These are phyloP conservation scores for Thryonomys swinderianus DNA, from an alignment of 2,113 vertebrate species.

Conservation along the genomic window DNA sequence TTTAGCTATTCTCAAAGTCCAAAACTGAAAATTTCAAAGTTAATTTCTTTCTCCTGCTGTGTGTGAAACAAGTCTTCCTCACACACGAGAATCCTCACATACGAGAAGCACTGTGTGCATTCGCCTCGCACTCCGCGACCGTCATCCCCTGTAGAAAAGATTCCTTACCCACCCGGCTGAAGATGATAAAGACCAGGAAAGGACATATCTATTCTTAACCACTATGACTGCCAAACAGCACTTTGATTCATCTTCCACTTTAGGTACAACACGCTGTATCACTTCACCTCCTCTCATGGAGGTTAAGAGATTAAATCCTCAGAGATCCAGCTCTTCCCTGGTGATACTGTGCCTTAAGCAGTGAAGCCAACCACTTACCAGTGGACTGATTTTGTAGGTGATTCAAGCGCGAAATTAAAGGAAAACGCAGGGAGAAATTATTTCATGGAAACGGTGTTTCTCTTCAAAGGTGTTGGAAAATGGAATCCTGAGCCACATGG, in stretches of 20 bases:
- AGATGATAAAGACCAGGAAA: too few species aligned
- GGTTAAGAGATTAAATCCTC: not conserved
- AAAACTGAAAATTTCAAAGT: not conserved
- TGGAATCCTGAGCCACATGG: not conserved
- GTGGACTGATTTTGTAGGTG: not conserved
- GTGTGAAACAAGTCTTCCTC: accelerated
- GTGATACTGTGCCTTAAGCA: too few species aligned
- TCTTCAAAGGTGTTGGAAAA: not conserved
- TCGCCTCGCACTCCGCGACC: not conserved
- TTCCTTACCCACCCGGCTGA: not conserved
- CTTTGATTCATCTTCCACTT: not conserved
- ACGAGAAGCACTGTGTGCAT: not conserved
- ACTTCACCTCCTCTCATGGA: not conserved
- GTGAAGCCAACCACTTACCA: not conserved
- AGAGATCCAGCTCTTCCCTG: too few species aligned
- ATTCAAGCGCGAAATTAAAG: not conserved
- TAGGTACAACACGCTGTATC: not conserved
- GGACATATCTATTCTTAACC: accelerated
- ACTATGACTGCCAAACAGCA: not conserved
- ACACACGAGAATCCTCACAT: not conserved
- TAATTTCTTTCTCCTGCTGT: not conserved
- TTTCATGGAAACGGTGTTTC: not conserved
- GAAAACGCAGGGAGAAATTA: not conserved
- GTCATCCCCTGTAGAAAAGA: accelerated
- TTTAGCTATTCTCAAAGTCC: not conserved